Base-by-base conservation (phyloP, 2,113 vertebrate species). In the Micromys minutus region DNA sequence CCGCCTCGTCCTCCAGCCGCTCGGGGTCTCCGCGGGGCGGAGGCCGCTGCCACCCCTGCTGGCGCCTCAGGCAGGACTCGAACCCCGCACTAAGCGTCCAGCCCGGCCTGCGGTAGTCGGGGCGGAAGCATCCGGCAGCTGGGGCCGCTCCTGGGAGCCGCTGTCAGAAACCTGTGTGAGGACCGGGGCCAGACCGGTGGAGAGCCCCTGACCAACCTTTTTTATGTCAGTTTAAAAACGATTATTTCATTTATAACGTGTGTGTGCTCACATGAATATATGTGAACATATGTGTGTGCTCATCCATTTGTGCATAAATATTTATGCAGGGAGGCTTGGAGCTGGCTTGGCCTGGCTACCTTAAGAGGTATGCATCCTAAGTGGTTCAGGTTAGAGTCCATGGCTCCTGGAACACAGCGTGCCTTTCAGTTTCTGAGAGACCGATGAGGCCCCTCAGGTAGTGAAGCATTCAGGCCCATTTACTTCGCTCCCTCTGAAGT, bases 1-100 rank as follows among this genome's bases (percentile, higher is more conserved):
- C 96, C 96, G 96, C 93, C 96, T 94, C 67, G 89, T 72, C 91
- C 97, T 92, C 81, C 22, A 72, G 96, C 95, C 94, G 90, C 97
- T 94, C 76, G 42, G n/a, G n/a, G 94, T n/a, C n/a, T n/a, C n/a
- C n/a, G n/a, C n/a, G n/a, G n/a, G n/a, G n/a, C n/a, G n/a, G n/a
- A n/a, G n/a, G n/a, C n/a, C n/a, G n/a, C n/a, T n/a, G n/a, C n/a
- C n/a, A n/a, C n/a, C n/a, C n/a, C n/a, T n/a, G n/a, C n/a, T n/a
- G n/a, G n/a, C n/a, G n/a, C n/a, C n/a, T n/a, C n/a, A n/a, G n/a
- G n/a, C n/a, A n/a, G n/a, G n/a, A n/a, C n/a, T n/a, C n/a, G n/a
- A n/a, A 89, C 91, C 79, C 71, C 94, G 94, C 97, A 39, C 96
- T 95, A 96, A 26, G 89, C 77, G 83, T 21, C 29, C 90, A 84